phyloP scores from a whole-genome alignment of 2,797 vertebrate genomes.

The Hephaestus fuliginosus region DNA sequence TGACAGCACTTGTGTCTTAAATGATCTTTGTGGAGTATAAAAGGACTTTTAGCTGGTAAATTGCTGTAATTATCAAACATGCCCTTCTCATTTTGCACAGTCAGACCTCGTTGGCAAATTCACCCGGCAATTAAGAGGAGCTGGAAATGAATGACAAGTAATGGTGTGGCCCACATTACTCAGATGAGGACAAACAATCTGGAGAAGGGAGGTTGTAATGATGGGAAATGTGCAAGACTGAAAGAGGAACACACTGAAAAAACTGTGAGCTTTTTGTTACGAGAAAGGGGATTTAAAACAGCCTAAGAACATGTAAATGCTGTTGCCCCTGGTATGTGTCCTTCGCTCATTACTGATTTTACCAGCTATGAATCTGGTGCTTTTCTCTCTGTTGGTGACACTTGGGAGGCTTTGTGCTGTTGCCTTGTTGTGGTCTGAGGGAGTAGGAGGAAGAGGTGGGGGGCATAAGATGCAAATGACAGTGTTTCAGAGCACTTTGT shows the following conservation, averaged over 20 bases:
- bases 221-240: conserved; percentile 46
- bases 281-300: not conserved
- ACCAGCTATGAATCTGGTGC: conserved; percentile 85
- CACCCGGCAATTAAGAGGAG: conserved; percentile 61
- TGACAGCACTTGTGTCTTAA: conserved; percentile 54
- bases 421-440: conserved; percentile 70
- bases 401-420: conserved; percentile 88
- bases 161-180: conserved; percentile 51
- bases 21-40: conserved; percentile 59
- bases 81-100: conserved; percentile 70
- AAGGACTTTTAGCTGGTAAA: conserved; percentile 65
- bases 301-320: not conserved
- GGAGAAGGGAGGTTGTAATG: conserved; percentile 47
- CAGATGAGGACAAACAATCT: conserved; percentile 45
- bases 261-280: not conserved
- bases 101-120: conserved; percentile 68
- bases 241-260: conserved; percentile 16
- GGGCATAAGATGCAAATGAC: conserved; percentile 88
- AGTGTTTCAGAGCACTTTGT: conserved; percentile 89
- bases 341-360: conserved; percentile 86
- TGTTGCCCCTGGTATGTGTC: not conserved
- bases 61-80: conserved; percentile 73
- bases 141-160: conserved; percentile 67
- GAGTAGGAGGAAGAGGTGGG: conserved; percentile 16
- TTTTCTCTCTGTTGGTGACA: conserved; percentile 83